Evolutionary conservation across 1,140 invertebrate genomes (phyloP), one percentile per base, ranked within the genome.

Genomic region (Nasonia longicornis): DNA sequence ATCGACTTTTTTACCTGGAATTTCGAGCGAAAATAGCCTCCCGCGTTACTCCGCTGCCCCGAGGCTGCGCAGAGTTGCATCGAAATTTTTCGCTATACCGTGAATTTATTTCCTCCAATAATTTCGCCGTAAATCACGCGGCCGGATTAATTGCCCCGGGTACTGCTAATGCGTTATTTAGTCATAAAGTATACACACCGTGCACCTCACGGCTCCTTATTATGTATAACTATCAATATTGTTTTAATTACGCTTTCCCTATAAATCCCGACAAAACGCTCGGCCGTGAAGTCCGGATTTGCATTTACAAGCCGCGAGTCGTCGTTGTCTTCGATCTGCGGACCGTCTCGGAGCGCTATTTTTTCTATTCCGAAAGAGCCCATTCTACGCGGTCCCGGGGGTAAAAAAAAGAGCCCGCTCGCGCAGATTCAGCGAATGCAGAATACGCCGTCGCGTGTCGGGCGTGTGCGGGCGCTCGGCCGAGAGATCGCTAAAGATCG

Each of bases 351-450:
- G 12, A 70, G 31, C 69, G 22, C n/a, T 22, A 22, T 22, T 58
- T 58, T 58, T 58, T 58, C 20, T 58, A 20, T 58, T 58, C 20
- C 20, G n/a, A 58, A 58, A 4, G 1, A 58, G 52, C 52, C 52
- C 52, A 20, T n/a, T 58, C 20, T 58, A 20, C 6, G 38, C 38
- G 38, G 6, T n/a, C 20, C 3, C 16, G 20, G 20, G 35, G 29
- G 8, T 8, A 70, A 29, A 29, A 26, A 26, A 52, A 52, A 52
- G 16, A 22, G 38, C 2, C 14, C 2, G 31, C 22, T 2, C 20
- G 20, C 58, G 75, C 11, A 66, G 63, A 77, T 67, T 77, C 38
- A 67, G 76, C 76, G 67, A 66, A 69, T 77, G 76, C 67, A 77
- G 69, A 77, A 69, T 69, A 77, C n/a, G 64, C 63, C 29, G 11